Evolutionary conservation across 1,140 invertebrate species (phyloP).

Genomic region (Danaus melanippus): DNA sequence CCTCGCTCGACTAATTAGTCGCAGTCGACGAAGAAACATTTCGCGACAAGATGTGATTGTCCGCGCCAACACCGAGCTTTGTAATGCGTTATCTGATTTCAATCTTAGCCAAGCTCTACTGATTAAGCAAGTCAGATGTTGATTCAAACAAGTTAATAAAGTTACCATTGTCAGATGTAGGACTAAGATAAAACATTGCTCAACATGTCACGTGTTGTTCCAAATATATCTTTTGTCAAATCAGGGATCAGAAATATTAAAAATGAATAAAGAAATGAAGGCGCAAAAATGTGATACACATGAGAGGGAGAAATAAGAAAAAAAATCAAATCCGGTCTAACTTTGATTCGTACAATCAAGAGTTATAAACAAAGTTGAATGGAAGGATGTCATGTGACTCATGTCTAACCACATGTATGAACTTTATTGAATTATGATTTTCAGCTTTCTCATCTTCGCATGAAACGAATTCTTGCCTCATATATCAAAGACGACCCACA

Average conservation of each 20-base stretch:
- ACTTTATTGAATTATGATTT: conserved; percentile 20
- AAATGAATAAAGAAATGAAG: background rate
- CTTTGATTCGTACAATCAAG: conserved; percentile 6
- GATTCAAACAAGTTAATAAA: too few relatives aligned
- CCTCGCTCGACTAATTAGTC: conserved; percentile 59
- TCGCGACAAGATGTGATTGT: conserved; percentile 45
- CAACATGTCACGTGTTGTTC: too few relatives aligned
- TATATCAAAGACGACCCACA: too few relatives aligned
- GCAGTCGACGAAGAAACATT: conserved; percentile 53
- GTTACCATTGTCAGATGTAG: too few relatives aligned
- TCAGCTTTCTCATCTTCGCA: conserved; percentile 15
- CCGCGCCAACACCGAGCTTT: conserved; percentile 24
- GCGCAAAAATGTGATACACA: background rate
- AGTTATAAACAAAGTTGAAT: conserved; percentile 17
- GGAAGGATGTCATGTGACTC: conserved; percentile 18
- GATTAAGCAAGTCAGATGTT: too few relatives aligned
- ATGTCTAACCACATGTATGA: conserved; percentile 24
- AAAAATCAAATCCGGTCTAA: conserved; percentile 1
- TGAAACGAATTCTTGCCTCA: too few relatives aligned
- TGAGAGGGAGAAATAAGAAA: background rate
- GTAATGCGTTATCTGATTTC: conserved; percentile 12
- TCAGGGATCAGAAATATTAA: too few relatives aligned
- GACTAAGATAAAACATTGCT: too few relatives aligned
- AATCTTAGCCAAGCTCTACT: conserved; percentile 5
- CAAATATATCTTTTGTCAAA: too few relatives aligned